phyloP scores from a whole-genome alignment of 2,888 invertebrate genomes.

The Germaria angustata region DNA sequence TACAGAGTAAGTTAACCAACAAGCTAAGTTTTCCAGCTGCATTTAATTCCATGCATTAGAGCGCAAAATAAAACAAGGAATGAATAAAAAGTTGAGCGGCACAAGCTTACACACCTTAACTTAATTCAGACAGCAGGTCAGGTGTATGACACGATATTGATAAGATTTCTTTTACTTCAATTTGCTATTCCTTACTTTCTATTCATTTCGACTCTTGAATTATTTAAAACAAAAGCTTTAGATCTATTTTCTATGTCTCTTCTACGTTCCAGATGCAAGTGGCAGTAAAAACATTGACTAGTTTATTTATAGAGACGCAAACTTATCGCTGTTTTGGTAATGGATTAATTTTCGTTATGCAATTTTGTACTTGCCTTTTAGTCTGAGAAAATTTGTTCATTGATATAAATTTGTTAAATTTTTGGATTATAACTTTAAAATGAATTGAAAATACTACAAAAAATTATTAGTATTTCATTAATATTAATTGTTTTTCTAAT shows the following conservation, averaged over 20 bases:
- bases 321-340: constrained; percentile 12
- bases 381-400: neutral
- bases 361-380: neutral
- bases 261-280: neutral
- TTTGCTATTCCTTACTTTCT: neutral
- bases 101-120: neutral
- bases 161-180: constrained; percentile 40
- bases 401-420: neutral
- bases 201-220: constrained; percentile 34
- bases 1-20: constrained; percentile 29
- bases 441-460: too few relatives aligned
- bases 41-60: neutral
- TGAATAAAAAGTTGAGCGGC: neutral
- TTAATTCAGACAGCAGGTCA: constrained; percentile 27
- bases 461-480: too few relatives aligned
- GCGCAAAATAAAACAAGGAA: neutral
- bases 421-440: too few relatives aligned
- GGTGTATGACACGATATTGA: constrained; percentile 58
- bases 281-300: neutral
- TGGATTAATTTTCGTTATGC: neutral
- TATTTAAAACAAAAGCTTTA: constrained; percentile 52
- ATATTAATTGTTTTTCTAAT: too few relatives aligned
- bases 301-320: constrained; percentile 12
- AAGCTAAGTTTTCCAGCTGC: constrained; percentile 32
- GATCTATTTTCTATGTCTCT: constrained; percentile 21